Evolutionary conservation across 1,140 invertebrate genomes (phyloP).

Genomic region (Augochlora pura): DNA sequence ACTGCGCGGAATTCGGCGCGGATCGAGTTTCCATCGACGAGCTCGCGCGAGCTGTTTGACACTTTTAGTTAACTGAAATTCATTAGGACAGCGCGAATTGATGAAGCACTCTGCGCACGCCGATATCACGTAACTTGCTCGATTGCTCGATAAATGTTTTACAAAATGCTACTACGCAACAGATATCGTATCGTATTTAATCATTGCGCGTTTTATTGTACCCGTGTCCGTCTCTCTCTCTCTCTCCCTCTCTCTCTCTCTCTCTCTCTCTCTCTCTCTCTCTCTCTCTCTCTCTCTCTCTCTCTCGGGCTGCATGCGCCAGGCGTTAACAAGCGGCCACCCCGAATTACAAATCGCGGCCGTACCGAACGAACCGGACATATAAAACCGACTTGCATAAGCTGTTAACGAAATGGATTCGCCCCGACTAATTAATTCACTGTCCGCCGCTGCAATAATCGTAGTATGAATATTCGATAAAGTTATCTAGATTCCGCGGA

Average conservation of each 20-base stretch:
- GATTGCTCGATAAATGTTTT: background rate
- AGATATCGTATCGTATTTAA: conserved; percentile 16
- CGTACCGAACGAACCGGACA: background rate
- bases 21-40: background rate
- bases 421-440: background rate
- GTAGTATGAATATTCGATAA: background rate
- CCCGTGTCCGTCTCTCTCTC: background rate
- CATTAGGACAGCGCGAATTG: background rate
- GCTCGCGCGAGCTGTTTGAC: conserved; percentile 1
- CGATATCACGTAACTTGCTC: background rate
- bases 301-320: background rate
- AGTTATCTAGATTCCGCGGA: background rate
- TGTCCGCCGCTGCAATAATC: too few relatives aligned
- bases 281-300: too few relatives aligned
- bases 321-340: background rate
- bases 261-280: too few relatives aligned
- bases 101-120: conserved; percentile 4
- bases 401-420: background rate
- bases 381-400: background rate
- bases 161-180: background rate
- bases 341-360: background rate
- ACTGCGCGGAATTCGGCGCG: background rate
- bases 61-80: conserved; percentile 22
- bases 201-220: conserved; percentile 8
- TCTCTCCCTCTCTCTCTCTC: too few relatives aligned